These are phyloP conservation scores for Acanthaster planci DNA, from an alignment of 35 echinoderm and acorn worm genomes.

Conservation along the genomic window DNA sequence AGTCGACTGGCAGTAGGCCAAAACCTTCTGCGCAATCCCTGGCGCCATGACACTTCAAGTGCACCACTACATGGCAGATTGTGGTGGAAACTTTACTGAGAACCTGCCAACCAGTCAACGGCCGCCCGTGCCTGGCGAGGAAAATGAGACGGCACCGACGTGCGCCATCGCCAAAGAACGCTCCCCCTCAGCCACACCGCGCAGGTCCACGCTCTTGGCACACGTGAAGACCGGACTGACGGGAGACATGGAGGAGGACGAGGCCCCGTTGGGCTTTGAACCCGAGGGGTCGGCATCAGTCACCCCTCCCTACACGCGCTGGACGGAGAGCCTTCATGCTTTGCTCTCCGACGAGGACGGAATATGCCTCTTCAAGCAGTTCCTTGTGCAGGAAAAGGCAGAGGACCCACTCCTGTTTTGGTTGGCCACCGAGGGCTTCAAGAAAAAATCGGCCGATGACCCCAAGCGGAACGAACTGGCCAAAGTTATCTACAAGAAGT, in stretches of 20 bases:
- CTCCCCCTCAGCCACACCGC: slow-evolving; percentile 55
- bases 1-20: neutral
- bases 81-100: slow-evolving; percentile 57
- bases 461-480: slow-evolving; percentile 69
- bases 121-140: slow-evolving; percentile 90
- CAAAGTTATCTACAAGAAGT: slow-evolving; percentile 83
- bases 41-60: slow-evolving; percentile 87
- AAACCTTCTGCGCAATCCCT: neutral
- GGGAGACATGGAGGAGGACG: slow-evolving; percentile 38
- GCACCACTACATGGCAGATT: slow-evolving; percentile 63
- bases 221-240: slow-evolving; percentile 7
- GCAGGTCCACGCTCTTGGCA: slow-evolving; percentile 45
- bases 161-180: slow-evolving; percentile 35
- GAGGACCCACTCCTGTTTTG: slow-evolving; percentile 87
- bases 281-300: slow-evolving; percentile 89
- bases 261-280: slow-evolving; percentile 81
- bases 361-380: slow-evolving; percentile 75
- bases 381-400: slow-evolving; percentile 79
- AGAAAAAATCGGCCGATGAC: slow-evolving; percentile 66
- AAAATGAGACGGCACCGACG: slow-evolving; percentile 57
- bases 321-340: slow-evolving; percentile 84
- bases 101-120: slow-evolving; percentile 70
- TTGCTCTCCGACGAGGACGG: slow-evolving; percentile 87
- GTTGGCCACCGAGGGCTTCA: slow-evolving; percentile 90
- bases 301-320: slow-evolving; percentile 89